These are phyloP conservation scores for Leptinotarsa tumamoca DNA, from an alignment of 2,888 invertebrate species.

Conservation along the genomic window DNA sequence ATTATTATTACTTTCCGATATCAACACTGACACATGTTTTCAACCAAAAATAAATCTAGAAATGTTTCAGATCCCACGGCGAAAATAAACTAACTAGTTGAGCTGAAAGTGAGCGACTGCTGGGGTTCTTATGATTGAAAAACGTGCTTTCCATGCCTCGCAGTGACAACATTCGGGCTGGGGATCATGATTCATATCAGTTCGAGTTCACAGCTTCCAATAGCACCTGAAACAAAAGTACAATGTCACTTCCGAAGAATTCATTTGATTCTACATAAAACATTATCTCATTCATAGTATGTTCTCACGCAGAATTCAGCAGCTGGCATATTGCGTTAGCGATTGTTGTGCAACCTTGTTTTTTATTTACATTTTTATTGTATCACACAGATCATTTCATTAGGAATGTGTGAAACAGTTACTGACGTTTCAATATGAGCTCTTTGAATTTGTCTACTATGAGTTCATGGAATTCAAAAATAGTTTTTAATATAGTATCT, in stretches of 20 bases:
- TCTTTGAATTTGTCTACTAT: too few species aligned
- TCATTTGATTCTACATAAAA: slow-evolving; percentile 3
- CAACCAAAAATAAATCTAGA: slow-evolving; percentile 37
- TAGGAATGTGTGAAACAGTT: too few species aligned
- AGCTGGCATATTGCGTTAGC: slow-evolving; percentile 2
- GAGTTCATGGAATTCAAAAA: too few species aligned
- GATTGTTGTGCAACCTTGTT: slow-evolving; percentile 3
- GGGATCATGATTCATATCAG: slow-evolving; percentile 49
- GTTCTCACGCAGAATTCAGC: slow-evolving; percentile 8
- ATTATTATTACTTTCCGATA: slow-evolving; percentile 36
- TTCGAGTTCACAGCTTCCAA: slow-evolving; percentile 30
- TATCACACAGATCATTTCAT: background rate
- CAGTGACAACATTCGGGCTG: slow-evolving; percentile 46
- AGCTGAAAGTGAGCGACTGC: slow-evolving; percentile 31
- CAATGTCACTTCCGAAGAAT: slow-evolving; percentile 28
- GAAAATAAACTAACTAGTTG: slow-evolving; percentile 45
- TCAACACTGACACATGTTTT: slow-evolving; percentile 36
- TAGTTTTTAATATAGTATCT: too few species aligned
- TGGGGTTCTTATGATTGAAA: slow-evolving; percentile 31
- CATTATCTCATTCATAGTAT: slow-evolving; percentile 9
- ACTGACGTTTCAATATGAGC: too few species aligned
- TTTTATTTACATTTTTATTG: background rate
- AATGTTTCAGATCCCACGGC: slow-evolving; percentile 37
- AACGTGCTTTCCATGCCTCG: slow-evolving; percentile 45
- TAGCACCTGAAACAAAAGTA: slow-evolving; percentile 38